phyloP scores from a whole-genome alignment of 2,113 vertebrate species.

The Turnix velox region DNA sequence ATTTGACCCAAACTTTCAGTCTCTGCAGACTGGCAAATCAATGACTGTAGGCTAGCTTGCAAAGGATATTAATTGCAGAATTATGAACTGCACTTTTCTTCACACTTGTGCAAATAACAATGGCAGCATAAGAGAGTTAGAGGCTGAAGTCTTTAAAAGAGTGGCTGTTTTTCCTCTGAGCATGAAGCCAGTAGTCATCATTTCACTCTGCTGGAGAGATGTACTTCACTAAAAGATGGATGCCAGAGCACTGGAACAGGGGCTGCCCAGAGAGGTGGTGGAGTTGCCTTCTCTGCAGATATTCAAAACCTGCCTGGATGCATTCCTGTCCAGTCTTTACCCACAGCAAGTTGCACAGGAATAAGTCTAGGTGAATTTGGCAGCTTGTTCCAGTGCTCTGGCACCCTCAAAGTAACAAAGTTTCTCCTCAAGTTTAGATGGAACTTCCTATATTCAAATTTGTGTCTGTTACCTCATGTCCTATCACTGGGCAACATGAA shows the following conservation, averaged over 20 bases:
- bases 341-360: no score
- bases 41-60: background rate
- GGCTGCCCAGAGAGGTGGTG: background rate
- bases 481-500: no score
- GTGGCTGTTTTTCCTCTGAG: background rate
- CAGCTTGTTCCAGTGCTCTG: no score
- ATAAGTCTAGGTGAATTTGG: no score
- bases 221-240: background rate
- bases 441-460: no score
- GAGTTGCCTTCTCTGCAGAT: background rate
- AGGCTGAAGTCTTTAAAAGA: background rate
- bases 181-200: background rate
- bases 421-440: no score
- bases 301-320: background rate
- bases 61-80: background rate
- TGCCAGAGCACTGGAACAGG: background rate
- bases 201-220: background rate
- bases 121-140: background rate
- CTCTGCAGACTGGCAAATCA: background rate
- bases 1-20: background rate
- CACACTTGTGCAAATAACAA: background rate
- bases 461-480: no score
- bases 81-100: background rate
- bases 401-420: no score
- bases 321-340: rapidly evolving